phyloP scores from a whole-genome alignment of 2,888 invertebrate genomes.

The Seira musarum region DNA sequence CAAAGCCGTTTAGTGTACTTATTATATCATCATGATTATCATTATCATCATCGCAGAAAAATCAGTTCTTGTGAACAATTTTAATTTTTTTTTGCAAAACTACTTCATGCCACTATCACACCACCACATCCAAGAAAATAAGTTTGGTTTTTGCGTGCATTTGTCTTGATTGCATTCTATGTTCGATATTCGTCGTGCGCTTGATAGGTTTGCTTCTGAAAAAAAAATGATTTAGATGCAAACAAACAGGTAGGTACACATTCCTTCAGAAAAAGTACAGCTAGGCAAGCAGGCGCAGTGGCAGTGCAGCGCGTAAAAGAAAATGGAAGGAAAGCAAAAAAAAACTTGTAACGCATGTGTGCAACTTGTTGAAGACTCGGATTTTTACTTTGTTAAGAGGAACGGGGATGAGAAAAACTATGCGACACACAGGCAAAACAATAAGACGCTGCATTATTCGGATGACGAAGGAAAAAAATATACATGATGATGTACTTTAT shows the following conservation, averaged over 20 bases:
- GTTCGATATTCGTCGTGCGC: neutral
- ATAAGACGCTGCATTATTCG: too few species aligned
- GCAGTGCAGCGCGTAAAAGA: neutral
- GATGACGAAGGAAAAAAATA: neutral
- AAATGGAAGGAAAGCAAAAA: neutral
- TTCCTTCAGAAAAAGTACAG: neutral
- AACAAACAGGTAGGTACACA: slow-evolving; percentile 10
- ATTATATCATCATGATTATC: too few species aligned
- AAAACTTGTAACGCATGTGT: neutral
- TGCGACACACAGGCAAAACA: neutral
- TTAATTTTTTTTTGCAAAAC: too few species aligned
- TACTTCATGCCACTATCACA: too few species aligned
- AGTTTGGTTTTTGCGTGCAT: neutral
- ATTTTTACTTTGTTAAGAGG: neutral
- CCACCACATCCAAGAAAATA: too few species aligned
- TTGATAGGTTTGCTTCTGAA: neutral
- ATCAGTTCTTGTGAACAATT: too few species aligned
- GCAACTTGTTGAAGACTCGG: neutral
- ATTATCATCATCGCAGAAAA: too few species aligned
- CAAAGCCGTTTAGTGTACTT: too few species aligned
- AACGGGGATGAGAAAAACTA: neutral
- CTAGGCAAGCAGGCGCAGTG: neutral
- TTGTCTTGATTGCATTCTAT: neutral
- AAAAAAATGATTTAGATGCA: slow-evolving; percentile 6
- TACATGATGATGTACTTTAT: neutral